Evolutionary conservation across 2,113 vertebrate species (phyloP).

Genomic region (Oryzias curvinotus): DNA sequence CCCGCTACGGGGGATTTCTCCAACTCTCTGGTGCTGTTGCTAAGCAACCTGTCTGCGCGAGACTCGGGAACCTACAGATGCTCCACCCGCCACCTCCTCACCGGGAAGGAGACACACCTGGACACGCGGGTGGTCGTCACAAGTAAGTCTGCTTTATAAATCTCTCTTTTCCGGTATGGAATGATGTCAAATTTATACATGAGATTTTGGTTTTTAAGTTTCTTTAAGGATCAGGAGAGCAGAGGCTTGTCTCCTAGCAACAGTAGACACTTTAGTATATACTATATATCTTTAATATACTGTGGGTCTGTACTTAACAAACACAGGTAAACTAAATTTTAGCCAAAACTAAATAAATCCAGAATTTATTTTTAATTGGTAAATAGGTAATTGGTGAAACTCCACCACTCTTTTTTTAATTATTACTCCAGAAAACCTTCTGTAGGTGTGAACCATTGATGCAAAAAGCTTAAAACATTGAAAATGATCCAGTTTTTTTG

Average conservation of each 20-base stretch:
- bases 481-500: neutral
- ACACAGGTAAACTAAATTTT: neutral
- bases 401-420: no score
- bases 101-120: conserved; percentile 82
- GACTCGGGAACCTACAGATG: conserved; percentile 89
- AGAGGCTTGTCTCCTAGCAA: neutral
- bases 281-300: neutral
- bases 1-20: conserved; percentile 80
- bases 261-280: no score
- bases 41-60: conserved; percentile 84
- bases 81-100: conserved; percentile 82
- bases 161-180: neutral
- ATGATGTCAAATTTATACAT: neutral
- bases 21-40: conserved; percentile 74
- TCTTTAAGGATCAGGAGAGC: no score
- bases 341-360: neutral
- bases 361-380: no score
- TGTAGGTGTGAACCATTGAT: no score
- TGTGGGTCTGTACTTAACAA: neutral
- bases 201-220: neutral
- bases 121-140: conserved; percentile 86
- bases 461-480: no score
- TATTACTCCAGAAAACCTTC: no score
- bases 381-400: no score
- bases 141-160: conserved; percentile 69